Evolutionary conservation across 2,888 invertebrate species (phyloP).

Genomic region (Deilephila elpenor): DNA sequence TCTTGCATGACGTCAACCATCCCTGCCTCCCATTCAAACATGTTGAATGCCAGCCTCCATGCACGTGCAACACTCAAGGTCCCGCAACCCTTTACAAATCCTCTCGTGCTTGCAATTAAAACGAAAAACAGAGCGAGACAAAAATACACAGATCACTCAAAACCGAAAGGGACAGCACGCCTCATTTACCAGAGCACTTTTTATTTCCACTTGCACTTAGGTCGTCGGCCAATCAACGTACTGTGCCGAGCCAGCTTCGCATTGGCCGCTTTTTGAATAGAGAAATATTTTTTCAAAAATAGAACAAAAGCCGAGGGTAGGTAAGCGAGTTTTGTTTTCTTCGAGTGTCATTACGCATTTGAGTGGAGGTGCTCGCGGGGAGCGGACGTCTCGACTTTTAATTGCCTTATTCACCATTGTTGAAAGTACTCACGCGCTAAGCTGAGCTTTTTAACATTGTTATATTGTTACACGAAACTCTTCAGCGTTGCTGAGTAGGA

Average conservation of each 20-base stretch:
- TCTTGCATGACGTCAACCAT: conserved; percentile 42
- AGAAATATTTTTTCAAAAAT: conserved; percentile 76
- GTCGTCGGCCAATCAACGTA: conserved; percentile 84
- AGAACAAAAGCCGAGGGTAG: conserved; percentile 81
- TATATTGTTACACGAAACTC: conserved; percentile 72
- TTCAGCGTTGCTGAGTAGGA: conserved; percentile 47
- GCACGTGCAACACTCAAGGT: conserved; percentile 83
- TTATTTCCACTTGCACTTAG: conserved; percentile 81
- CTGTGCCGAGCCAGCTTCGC: conserved; percentile 74
- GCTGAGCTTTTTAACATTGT: conserved; percentile 76
- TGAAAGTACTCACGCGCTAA: conserved; percentile 62
- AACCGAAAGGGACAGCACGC: conserved; percentile 69
- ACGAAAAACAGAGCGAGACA: conserved; percentile 77
- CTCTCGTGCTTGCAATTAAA: conserved; percentile 83
- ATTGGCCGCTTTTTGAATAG: conserved; percentile 83
- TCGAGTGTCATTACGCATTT: conserved; percentile 79
- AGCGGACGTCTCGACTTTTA: conserved; percentile 78
- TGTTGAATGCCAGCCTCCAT: conserved; percentile 73
- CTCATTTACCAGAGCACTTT: conserved; percentile 82
- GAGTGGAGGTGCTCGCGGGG: conserved; percentile 69
- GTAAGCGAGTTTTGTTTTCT: conserved; percentile 82
- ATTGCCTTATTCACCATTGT: conserved; percentile 78
- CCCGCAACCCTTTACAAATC: conserved; percentile 81
- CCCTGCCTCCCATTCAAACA: conserved; percentile 71
- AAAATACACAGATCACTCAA: conserved; percentile 52